These are phyloP conservation scores for Natrix natrix DNA, from an alignment of 2,797 vertebrate genomes.

Conservation along the genomic window DNA sequence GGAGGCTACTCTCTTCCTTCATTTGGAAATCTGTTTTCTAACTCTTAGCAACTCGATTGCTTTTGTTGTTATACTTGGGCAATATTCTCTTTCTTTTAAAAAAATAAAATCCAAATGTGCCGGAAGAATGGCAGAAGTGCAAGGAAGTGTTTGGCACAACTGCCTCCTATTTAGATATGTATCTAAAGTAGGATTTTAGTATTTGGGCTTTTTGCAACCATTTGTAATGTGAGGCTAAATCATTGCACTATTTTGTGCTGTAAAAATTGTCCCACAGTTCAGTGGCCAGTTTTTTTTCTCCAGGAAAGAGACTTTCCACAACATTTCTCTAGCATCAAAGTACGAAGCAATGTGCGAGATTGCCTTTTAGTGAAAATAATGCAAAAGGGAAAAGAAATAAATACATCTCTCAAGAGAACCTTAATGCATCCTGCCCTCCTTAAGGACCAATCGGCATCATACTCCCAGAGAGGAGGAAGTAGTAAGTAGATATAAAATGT, in stretches of 20 bases:
- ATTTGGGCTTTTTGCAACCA: not conserved
- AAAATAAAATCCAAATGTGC: not conserved
- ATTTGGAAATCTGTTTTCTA: constrained; percentile 36
- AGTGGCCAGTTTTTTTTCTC: too few relatives aligned
- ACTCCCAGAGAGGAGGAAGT: not conserved
- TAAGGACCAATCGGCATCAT: not conserved
- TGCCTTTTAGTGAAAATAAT: not conserved
- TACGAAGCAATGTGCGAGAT: not conserved
- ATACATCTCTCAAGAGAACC: too few relatives aligned
- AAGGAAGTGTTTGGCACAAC: not conserved
- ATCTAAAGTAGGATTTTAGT: not conserved
- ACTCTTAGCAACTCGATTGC: constrained; percentile 23
- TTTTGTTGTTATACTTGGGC: not conserved
- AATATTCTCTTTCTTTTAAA: not conserved
- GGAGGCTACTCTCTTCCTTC: not conserved
- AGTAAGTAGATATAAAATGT: not conserved
- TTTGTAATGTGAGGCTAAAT: not conserved
- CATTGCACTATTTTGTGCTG: not conserved
- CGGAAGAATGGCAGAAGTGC: not conserved
- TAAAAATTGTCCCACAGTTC: not conserved
- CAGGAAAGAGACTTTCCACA: too few relatives aligned
- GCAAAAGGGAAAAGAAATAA: not conserved
- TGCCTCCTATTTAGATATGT: not conserved
- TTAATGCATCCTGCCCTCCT: not conserved
- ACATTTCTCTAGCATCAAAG: not conserved